Percentiles rank a stretch among this genome's conserved stretches.
Evolutionary conservation across 2,113 vertebrate species (phyloP).

Genomic region (Dasyornis broadbenti): DNA sequence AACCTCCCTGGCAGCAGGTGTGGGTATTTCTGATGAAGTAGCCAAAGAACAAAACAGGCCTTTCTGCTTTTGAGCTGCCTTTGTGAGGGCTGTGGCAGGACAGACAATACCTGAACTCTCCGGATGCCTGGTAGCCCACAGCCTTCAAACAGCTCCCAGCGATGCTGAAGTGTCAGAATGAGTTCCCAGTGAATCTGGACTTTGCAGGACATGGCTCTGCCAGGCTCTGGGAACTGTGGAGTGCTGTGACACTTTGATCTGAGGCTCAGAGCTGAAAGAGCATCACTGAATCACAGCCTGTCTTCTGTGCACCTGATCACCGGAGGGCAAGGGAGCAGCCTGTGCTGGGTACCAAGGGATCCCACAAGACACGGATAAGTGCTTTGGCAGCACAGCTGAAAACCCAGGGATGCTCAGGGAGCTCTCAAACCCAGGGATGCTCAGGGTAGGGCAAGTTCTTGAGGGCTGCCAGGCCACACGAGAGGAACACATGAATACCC

Average conservation of each 20-base stretch:
- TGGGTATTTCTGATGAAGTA: neutral
- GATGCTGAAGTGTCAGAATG: neutral
- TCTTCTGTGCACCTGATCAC: accelerated
- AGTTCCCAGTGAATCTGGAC: neutral
- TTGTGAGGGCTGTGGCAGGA: neutral
- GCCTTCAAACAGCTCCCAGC: neutral
- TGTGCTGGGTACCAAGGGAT: neutral
- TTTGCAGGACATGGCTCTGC: neutral
- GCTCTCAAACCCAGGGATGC: neutral
- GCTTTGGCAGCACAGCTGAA: neutral
- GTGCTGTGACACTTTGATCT: neutral
- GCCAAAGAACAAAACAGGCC: neutral
- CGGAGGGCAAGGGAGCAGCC: accelerated
- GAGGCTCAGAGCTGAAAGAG: neutral
- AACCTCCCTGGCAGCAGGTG: neutral
- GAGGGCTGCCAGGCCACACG: neutral
- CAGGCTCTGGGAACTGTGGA: accelerated
- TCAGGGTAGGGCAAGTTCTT: neutral
- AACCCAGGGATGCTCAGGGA: neutral
- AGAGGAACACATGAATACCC: neutral
- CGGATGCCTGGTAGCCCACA: neutral
- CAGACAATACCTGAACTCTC: neutral
- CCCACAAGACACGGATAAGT: too few species aligned
- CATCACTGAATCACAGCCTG: neutral
- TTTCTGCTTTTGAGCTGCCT: neutral